phyloP scores from a whole-genome alignment of 2,113 vertebrate genomes.

The Caloenas nicobarica region DNA sequence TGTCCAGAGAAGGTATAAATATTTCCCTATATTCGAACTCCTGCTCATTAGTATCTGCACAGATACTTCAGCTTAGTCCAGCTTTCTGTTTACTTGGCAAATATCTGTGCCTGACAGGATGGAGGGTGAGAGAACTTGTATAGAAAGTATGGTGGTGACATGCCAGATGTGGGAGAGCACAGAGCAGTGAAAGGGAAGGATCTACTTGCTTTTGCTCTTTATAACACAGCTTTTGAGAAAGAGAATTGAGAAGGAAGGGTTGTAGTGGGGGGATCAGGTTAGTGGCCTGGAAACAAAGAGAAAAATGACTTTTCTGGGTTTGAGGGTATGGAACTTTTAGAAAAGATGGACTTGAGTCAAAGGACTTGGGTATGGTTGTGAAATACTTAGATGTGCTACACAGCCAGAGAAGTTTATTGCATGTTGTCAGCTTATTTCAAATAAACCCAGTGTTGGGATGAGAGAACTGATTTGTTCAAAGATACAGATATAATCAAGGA shows the following conservation, averaged over 20 bases:
- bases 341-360: background rate
- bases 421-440: background rate
- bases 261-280: background rate
- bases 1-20: background rate
- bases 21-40: background rate
- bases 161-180: background rate
- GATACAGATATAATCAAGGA: background rate
- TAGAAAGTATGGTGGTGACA: background rate
- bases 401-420: background rate
- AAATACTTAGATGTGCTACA: background rate
- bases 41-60: background rate
- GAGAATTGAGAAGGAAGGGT: background rate
- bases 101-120: background rate
- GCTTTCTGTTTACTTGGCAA: constrained; percentile 16
- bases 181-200: background rate
- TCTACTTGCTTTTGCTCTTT: background rate
- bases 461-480: background rate
- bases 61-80: background rate
- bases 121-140: background rate
- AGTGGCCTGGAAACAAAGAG: background rate
- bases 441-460: background rate
- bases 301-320: background rate
- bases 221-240: background rate
- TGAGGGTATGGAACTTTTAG: background rate
- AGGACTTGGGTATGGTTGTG: background rate